A percentile compares a stretch with the other conserved stretches of the same genome.
Conservation (phyloP, 2,113 vertebrate genomes). For the Monarcha castaneiventris region DNA sequence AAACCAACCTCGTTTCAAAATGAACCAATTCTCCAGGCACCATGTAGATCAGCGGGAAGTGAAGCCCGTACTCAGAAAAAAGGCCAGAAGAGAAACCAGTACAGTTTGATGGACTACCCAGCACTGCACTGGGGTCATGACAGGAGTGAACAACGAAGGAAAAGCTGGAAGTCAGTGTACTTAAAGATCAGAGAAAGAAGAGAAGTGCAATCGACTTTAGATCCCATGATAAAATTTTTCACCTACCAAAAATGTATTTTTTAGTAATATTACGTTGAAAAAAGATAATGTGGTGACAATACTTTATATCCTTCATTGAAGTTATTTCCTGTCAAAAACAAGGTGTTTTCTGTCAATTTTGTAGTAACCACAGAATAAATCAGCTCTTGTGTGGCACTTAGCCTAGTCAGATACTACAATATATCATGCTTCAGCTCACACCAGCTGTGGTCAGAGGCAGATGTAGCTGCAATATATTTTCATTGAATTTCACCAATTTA, state of each 20-base stretch:
- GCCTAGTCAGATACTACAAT: background rate
- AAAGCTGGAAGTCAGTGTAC: background rate
- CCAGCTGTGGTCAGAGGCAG: background rate
- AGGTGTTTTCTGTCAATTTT: background rate
- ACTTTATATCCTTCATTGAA: background rate
- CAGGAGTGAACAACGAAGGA: background rate
- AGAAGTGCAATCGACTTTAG: background rate
- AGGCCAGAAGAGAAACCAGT: background rate
- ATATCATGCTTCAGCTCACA: background rate
- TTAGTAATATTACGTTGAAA: background rate
- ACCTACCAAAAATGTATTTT: background rate
- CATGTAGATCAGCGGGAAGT: background rate
- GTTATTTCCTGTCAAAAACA: background rate
- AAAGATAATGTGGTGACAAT: background rate
- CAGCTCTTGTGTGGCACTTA: background rate
- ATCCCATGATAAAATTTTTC: background rate
- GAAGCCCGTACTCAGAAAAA: background rate
- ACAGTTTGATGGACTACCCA: background rate
- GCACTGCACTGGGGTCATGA: background rate
- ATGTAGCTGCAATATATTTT: background rate
- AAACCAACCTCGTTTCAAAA: slow-evolving; percentile 9
- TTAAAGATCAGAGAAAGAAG: background rate
- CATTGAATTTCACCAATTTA: background rate
- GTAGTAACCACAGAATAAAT: background rate
- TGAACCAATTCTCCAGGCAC: background rate